A percentile compares a stretch with the other conserved stretches of the same genome.
These are phyloP conservation scores for Ormyrus nitidulus DNA, from an alignment of 2,888 invertebrate genomes.

Conservation along the genomic window DNA sequence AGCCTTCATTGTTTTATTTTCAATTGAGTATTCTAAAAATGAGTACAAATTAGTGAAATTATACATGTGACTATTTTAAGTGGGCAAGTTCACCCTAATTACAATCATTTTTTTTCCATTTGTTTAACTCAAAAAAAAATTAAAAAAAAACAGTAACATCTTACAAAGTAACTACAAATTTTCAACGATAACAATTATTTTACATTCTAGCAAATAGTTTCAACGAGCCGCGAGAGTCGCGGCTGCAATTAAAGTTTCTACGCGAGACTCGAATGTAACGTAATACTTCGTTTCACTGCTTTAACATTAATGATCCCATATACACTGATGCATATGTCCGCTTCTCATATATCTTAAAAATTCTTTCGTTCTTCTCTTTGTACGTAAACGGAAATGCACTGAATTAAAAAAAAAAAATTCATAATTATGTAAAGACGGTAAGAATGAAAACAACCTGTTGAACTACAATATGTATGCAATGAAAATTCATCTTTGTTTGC, in stretches of 20 bases:
- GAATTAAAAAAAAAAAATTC: slow-evolving; percentile 34
- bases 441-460: slow-evolving; percentile 36
- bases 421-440: slow-evolving; percentile 17
- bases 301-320: slow-evolving; percentile 51
- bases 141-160: slow-evolving; percentile 41
- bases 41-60: slow-evolving; percentile 60
- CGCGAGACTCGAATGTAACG: slow-evolving; percentile 48
- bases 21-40: slow-evolving; percentile 60
- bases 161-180: slow-evolving; percentile 57
- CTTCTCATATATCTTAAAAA: slow-evolving; percentile 23
- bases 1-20: slow-evolving; percentile 58
- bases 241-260: slow-evolving; percentile 37
- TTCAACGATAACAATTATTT: slow-evolving; percentile 60
- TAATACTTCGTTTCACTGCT: slow-evolving; percentile 54
- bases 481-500: slow-evolving; percentile 34
- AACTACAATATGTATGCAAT: slow-evolving; percentile 36
- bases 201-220: slow-evolving; percentile 55
- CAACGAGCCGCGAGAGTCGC: slow-evolving; percentile 7
- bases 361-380: slow-evolving; percentile 29
- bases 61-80: slow-evolving; percentile 52
- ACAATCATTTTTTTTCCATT: slow-evolving; percentile 34
- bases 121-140: slow-evolving; percentile 9
- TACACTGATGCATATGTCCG: slow-evolving; percentile 26
- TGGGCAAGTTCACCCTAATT: slow-evolving; percentile 47
- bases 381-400: slow-evolving; percentile 45